phyloP scores from a whole-genome alignment of 2,797 vertebrate species.

The Corythornis leucogaster region DNA sequence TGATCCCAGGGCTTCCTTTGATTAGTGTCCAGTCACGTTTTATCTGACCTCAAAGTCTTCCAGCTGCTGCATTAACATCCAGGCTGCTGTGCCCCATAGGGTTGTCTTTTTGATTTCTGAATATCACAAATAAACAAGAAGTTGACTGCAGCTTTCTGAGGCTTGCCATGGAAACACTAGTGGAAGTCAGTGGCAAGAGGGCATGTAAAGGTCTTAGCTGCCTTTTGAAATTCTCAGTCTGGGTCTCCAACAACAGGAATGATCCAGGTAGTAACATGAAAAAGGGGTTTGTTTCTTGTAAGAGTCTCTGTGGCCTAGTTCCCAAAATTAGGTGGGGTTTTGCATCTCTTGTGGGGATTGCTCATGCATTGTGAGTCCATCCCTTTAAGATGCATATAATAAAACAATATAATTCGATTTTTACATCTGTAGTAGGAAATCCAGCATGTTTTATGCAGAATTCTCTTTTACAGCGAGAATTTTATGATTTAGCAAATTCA shows the following conservation, averaged over 20 bases:
- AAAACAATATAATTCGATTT: conserved; percentile 5
- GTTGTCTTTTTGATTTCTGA: neutral
- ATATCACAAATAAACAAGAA: neutral
- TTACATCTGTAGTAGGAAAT: conserved; percentile 29
- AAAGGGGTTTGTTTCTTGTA: neutral
- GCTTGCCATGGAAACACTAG: neutral
- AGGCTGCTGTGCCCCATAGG: neutral
- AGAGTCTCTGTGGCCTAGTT: neutral
- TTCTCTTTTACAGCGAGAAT: conserved; percentile 14
- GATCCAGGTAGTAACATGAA: neutral
- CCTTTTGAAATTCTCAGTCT: neutral
- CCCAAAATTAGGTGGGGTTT: neutral
- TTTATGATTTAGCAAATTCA: conserved; percentile 41
- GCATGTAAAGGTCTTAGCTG: neutral
- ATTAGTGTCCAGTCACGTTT: neutral
- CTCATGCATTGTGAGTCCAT: neutral
- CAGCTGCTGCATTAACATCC: neutral
- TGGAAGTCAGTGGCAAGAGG: neutral
- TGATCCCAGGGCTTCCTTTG: neutral
- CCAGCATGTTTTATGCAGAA: neutral
- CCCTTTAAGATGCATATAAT: neutral
- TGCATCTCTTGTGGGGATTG: neutral
- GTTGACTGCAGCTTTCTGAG: neutral
- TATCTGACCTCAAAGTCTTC: neutral
- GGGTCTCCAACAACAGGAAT: neutral